Percentiles rank a stretch among this genome's conserved stretches.
Conservation (phyloP, 1,140 invertebrate species). For the Chrysopa pallens region DNA sequence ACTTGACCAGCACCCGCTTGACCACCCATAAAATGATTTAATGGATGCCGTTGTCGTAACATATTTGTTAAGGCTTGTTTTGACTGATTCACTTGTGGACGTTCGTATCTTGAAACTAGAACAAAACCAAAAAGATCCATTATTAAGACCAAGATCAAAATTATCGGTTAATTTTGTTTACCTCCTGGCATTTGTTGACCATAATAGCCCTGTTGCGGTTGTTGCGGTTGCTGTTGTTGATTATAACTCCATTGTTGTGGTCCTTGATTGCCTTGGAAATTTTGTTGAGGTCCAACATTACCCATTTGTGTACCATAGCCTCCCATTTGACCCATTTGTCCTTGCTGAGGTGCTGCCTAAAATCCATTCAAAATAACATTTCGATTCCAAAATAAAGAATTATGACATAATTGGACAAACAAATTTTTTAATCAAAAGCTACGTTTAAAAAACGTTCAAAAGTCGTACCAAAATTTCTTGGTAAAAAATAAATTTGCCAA, state of each 20-base stretch:
- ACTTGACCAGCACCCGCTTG: conserved; percentile 10
- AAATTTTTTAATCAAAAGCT: no score
- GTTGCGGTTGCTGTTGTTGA: conserved; percentile 26
- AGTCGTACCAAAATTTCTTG: no score
- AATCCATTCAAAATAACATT: background rate
- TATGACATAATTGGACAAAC: no score
- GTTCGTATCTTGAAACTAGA: conserved; percentile 43
- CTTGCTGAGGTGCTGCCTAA: background rate
- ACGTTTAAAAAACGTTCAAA: no score
- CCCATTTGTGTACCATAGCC: conserved; percentile 12
- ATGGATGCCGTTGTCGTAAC: conserved; percentile 46
- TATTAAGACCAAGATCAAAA: no score
- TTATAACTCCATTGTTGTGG: conserved; percentile 18
- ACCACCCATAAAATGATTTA: conserved; percentile 19
- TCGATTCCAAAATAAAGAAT: no score
- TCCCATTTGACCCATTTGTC: conserved; percentile 13
- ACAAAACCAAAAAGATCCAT: no score
- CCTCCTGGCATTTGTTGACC: conserved; percentile 23
- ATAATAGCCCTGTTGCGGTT: conserved; percentile 28
- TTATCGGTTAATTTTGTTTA: background rate
- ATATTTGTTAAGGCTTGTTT: conserved; percentile 77
- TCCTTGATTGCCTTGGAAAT: conserved; percentile 11
- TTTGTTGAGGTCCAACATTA: conserved; percentile 5
- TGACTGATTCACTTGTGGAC: conserved; percentile 50
- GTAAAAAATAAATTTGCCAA: no score